A percentile compares a stretch with the other conserved stretches of the same genome.
These are phyloP conservation scores for Oedothorax gibbosus DNA, from an alignment of 1,140 invertebrate species.

Conservation along the genomic window DNA sequence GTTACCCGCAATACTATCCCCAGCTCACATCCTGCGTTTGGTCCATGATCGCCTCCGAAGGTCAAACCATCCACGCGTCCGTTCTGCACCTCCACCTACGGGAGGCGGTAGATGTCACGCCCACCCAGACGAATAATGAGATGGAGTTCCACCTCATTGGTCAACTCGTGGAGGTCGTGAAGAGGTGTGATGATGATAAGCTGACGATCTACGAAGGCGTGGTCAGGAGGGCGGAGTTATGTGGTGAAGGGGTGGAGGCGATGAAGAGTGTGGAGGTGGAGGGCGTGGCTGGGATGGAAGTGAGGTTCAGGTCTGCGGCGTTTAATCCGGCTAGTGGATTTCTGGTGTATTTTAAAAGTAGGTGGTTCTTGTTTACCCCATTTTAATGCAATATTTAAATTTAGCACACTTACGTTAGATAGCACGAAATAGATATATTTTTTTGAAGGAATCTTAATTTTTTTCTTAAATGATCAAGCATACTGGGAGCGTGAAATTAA, in stretches of 20 bases:
- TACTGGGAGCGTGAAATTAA: too few relatives aligned
- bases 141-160: neutral
- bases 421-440: too few relatives aligned
- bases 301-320: conserved; percentile 69
- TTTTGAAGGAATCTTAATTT: too few relatives aligned
- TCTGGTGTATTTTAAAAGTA: conserved; percentile 73
- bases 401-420: too few relatives aligned
- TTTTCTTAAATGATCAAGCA: too few relatives aligned
- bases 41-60: conserved; percentile 70
- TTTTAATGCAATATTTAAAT: too few relatives aligned
- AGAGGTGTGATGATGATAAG: conserved; percentile 69
- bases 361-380: conserved; percentile 27
- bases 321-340: conserved; percentile 72
- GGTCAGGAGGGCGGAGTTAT: conserved; percentile 68
- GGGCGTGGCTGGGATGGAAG: conserved; percentile 67
- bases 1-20: conserved; percentile 76
- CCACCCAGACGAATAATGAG: conserved; percentile 65
- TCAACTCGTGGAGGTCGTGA: neutral
- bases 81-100: conserved; percentile 74
- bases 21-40: conserved; percentile 69
- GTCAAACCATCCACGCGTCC: conserved; percentile 72
- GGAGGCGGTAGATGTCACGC: conserved; percentile 70
- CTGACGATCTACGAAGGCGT: conserved; percentile 69
- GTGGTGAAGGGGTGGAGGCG: conserved; percentile 68
- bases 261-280: conserved; percentile 67